These are phyloP conservation scores for Rhaphigaster nebulosa DNA, from an alignment of 2,888 invertebrate genomes.

Conservation along the genomic window DNA sequence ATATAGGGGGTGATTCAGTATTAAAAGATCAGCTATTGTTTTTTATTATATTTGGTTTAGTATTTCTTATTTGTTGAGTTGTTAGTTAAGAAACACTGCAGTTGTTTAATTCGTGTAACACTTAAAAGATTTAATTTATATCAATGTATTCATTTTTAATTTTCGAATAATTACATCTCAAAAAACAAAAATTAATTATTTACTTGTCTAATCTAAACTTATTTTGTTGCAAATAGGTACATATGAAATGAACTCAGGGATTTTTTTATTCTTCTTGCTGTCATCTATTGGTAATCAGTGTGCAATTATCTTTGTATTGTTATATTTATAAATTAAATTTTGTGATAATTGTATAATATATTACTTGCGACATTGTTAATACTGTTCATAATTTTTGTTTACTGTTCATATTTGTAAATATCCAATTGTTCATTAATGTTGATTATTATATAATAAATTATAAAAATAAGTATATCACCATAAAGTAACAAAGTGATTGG, in stretches of 20 bases:
- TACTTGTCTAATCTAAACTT: neutral
- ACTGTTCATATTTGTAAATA: neutral
- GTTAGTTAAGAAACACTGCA: neutral
- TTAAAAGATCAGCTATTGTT: neutral
- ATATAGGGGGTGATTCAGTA: too few species aligned
- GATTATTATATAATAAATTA: neutral
- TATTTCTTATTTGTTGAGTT: neutral
- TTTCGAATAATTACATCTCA: neutral
- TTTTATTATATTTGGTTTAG: neutral
- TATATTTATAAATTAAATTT: constrained; percentile 19
- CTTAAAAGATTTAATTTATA: too few species aligned
- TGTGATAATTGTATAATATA: neutral
- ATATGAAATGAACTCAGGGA: constrained; percentile 7
- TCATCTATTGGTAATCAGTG: neutral
- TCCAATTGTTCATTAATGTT: neutral
- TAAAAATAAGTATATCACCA: neutral
- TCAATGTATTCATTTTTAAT: neutral
- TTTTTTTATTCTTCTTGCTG: neutral
- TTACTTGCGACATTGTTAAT: neutral
- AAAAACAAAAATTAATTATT: neutral
- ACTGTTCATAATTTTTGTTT: neutral
- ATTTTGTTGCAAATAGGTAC: constrained; percentile 24
- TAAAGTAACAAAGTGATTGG: neutral
- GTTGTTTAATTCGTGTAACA: too few species aligned
- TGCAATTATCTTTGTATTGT: neutral